phyloP scores from a whole-genome alignment of 1,140 invertebrate genomes.

The Dendroctonus ponderosae region DNA sequence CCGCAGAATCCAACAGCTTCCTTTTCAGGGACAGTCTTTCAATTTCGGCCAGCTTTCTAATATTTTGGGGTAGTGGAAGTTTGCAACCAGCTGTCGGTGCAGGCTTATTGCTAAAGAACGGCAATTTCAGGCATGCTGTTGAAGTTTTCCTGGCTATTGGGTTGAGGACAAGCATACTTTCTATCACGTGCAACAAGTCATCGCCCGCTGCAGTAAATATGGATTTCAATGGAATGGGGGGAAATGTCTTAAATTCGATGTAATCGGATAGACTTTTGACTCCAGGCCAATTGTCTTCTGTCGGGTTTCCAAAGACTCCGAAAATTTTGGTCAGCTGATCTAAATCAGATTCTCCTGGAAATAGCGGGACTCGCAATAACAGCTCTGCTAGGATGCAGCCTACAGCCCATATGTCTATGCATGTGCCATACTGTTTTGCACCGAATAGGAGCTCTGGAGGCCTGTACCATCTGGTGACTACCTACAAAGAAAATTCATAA shows the following conservation, averaged over 20 bases:
- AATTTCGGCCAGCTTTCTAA: conserved; percentile 57
- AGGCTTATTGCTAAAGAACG: conserved; percentile 88
- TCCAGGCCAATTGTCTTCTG: conserved; percentile 89
- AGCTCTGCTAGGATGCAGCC: conserved; percentile 98
- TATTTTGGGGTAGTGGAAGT: conserved; percentile 73
- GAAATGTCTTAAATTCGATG: conserved; percentile 87
- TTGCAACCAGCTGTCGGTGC: conserved; percentile 76
- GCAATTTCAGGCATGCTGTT: conserved; percentile 76
- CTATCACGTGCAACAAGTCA: conserved; percentile 86
- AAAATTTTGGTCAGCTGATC: conserved; percentile 96
- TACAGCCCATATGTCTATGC: conserved; percentile 98
- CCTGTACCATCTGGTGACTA: conserved; percentile 93
- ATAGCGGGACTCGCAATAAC: conserved; percentile 85
- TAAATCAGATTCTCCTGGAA: conserved; percentile 95
- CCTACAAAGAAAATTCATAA: conserved; percentile 52
- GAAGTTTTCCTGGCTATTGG: conserved; percentile 82
- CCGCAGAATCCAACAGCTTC: conserved; percentile 68
- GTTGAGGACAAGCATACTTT: conserved; percentile 78
- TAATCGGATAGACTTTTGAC: conserved; percentile 86
- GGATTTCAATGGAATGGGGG: conserved; percentile 78
- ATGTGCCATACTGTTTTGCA: conserved; percentile 89
- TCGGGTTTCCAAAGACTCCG: conserved; percentile 87
- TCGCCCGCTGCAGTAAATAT: conserved; percentile 95
- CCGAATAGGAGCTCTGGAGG: conserved; percentile 95
- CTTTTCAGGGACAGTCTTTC: conserved; percentile 73